Base-by-base conservation (phyloP, 2,797 vertebrate species). In the Myripristis jacobus region DNA sequence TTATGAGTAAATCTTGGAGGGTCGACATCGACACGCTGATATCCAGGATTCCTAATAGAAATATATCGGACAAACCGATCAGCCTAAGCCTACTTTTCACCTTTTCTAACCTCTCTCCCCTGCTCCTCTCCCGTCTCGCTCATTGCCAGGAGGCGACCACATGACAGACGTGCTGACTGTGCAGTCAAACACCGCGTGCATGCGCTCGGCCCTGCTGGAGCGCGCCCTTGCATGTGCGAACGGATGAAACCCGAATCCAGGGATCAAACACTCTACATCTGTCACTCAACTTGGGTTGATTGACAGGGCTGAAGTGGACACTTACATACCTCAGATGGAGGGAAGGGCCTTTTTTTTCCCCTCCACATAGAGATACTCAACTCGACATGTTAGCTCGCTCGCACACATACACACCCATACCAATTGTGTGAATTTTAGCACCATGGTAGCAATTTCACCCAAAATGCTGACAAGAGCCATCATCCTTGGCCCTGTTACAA, bases 371-470 rank as follows among this genome's bases (percentile, higher is more conserved):
- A 60, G 59, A 76, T 75, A 75, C 69, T 77, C 44, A 78, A 70
- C 61, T 62, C 69, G 64, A 82, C 61, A 72, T 71, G 59, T 41
- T 59, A 67, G 72, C 36, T 6, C 43, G 52, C 71, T 71, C 66
- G n/a, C n/a, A 57, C 6, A 19, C 77, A 73, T 63, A 86, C 67
- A 84, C 82, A 87, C 67, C 86, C 73, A 66, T 56, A 83, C 60
- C 68, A 34, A 81, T 61, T 82, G 79, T 90, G 90, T 89, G 91
- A 90, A 91, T 88, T 92, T 64, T 92, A 81, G 60, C 89, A 91
- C 72, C 0, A 6, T 46, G 80, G 85, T 87, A 84, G 67, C 70
- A 92, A 67, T 66, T 85, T 82, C 63, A 67, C 54, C 38, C 61
- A 74, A 85, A 88, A 84, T 66, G 77, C 82, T 90, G 87, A 91